phyloP scores from a whole-genome alignment of 2,113 vertebrate genomes.

The Melanostigma gelatinosum region DNA sequence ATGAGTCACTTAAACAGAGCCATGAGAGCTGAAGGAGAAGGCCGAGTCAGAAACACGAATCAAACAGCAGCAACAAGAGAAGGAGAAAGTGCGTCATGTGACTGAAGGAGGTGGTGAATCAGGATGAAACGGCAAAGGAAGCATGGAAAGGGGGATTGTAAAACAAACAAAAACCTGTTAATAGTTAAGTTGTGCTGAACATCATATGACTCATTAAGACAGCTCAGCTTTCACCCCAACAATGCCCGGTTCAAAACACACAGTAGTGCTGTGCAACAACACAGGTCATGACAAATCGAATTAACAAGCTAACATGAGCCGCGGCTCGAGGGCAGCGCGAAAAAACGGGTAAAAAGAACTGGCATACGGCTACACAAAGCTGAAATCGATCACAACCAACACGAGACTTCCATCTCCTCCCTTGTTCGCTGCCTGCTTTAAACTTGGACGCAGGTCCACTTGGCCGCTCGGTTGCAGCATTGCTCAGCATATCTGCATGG shows the following conservation, averaged over 20 bases:
- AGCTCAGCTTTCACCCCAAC: conserved; percentile 30
- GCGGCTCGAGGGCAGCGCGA: neutral
- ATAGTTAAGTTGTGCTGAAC: conserved; percentile 33
- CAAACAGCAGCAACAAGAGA: conserved; percentile 20
- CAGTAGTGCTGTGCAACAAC: conserved; percentile 1
- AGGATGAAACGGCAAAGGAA: conserved; percentile 19
- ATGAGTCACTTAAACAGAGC: conserved; percentile 59
- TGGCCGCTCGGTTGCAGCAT: conserved; percentile 32
- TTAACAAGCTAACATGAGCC: neutral
- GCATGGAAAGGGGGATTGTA: conserved; percentile 3
- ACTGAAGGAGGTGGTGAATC: conserved; percentile 46
- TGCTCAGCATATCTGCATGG: conserved; percentile 46
- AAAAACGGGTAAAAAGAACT: conserved; percentile 24
- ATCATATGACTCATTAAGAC: conserved; percentile 62
- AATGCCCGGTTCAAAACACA: conserved; percentile 21
- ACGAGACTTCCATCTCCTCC: conserved; percentile 24
- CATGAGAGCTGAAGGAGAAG: conserved; percentile 15
- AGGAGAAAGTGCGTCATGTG: conserved; percentile 27
- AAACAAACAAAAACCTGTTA: conserved; percentile 22
- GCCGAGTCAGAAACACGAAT: conserved; percentile 53
- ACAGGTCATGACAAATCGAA: conserved; percentile 13
- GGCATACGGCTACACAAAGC: conserved; percentile 27
- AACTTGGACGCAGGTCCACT: conserved; percentile 14
- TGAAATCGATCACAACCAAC: conserved; percentile 41
- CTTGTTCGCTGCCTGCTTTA: neutral